A percentile compares a stretch with the other conserved stretches of the same genome.
phyloP scores from a whole-genome alignment of 2,797 vertebrate species.

The Thaleichthys pacificus region DNA sequence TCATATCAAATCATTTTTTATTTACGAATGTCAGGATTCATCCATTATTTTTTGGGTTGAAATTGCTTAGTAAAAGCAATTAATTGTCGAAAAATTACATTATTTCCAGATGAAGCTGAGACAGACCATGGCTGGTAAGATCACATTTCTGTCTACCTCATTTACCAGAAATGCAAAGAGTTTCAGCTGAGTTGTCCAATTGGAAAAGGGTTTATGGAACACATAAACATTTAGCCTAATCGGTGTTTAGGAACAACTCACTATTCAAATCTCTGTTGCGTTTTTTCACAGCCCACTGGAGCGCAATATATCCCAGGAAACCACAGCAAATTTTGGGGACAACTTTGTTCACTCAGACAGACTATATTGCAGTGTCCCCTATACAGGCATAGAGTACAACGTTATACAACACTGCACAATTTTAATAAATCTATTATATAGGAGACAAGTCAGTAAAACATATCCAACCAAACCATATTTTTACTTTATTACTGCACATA shows the following conservation, averaged over 20 bases:
- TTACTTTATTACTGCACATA: not conserved
- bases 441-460: not conserved
- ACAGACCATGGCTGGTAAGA: not conserved
- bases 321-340: not conserved
- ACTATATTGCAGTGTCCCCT: not conserved
- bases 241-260: constrained; percentile 1
- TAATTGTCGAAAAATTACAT: not conserved
- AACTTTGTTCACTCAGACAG: not conserved
- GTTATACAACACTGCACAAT: not conserved
- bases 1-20: no score
- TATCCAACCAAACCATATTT: constrained; percentile 6
- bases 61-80: not conserved
- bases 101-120: not conserved
- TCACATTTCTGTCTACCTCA: no score
- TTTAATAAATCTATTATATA: no score
- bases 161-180: not conserved
- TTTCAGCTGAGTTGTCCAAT: not conserved
- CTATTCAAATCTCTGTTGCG: not conserved
- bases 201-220: constrained; percentile 1
- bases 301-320: not conserved
- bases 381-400: not conserved
- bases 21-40: no score
- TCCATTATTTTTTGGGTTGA: not conserved
- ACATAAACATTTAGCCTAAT: not conserved
- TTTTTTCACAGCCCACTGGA: not conserved